phyloP scores from a whole-genome alignment of 2,113 vertebrate genomes.

The Tautogolabrus adspersus region DNA sequence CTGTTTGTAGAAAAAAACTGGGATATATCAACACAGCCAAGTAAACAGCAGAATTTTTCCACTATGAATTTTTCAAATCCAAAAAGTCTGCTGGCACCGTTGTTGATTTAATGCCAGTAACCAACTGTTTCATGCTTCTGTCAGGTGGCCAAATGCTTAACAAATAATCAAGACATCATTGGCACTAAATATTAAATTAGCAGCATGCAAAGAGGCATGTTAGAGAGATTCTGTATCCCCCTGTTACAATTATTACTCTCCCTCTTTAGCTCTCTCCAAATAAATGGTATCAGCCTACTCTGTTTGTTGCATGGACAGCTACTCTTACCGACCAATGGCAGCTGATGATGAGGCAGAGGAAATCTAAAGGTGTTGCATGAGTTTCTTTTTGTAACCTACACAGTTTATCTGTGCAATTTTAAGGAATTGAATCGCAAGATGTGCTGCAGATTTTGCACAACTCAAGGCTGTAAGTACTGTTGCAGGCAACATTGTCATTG shows the following conservation, averaged over 20 bases:
- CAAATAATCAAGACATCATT: conserved; percentile 17
- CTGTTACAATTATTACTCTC: conserved; percentile 11
- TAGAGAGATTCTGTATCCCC: conserved; percentile 2
- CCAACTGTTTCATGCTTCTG: conserved; percentile 16
- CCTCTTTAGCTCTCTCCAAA: conserved; percentile 29
- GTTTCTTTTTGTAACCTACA: not conserved
- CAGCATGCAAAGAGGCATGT: not conserved
- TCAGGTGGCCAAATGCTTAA: conserved; percentile 21
- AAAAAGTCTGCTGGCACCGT: conserved; percentile 2
- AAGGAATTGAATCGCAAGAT: not conserved
- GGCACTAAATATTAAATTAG: conserved; percentile 19
- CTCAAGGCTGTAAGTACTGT: too few species aligned
- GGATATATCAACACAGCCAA: not conserved
- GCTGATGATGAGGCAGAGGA: conserved; percentile 34
- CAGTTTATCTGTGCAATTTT: conserved; percentile 1
- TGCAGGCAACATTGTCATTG: not conserved
- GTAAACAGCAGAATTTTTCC: not conserved
- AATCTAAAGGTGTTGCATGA: conserved; percentile 11
- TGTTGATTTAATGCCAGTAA: conserved; percentile 25
- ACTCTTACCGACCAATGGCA: conserved; percentile 66
- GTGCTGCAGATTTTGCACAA: conserved; percentile 5
- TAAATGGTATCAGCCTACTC: conserved; percentile 48
- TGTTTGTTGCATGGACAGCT: conserved; percentile 65
- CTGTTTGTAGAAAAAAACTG: too few species aligned
- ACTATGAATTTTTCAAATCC: not conserved